Evolutionary conservation across 2,888 invertebrate genomes (phyloP), one percentile per base, ranked within the genome.

Genomic region (Lasioglossum figueresi): DNA sequence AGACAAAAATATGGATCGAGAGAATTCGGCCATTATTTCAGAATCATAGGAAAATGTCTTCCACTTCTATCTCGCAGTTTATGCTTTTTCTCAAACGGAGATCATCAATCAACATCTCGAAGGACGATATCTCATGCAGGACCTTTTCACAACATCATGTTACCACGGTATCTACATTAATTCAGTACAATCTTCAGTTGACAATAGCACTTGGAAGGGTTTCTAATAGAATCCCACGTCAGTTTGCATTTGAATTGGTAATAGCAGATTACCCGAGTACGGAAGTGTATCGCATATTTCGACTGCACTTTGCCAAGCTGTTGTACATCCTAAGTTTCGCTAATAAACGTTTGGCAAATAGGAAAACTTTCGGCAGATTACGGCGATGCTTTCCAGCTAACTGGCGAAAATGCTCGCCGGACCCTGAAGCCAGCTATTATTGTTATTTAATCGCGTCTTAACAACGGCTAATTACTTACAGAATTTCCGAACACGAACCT

Each of bases 161-260:
- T 31, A 16, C 63, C 23, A 0, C 31, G 59, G 5, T 31, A 14
- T 66, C 19, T 8, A 4, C 34, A 31, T 66, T 23, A 34, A 23
- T 31, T 34, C 34, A 16, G 31, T 31, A 16, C 6, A 31, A 31
- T 63, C 27, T 63, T 31, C 31, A 19, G 66, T 19, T 31, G 19
- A 34, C 66, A 23, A 34, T 66, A 34, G 34, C 10, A 16, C 19
- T 66, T 8, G 66, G 34, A 66, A 16, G 2, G 31, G 63, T 63
- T 63, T 63, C 63, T 31, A 63, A 63, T 31, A 63, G 63, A 63
- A 63, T 31, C 59, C 63, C 2, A 31, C 16, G 66, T 31, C 14
- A 66, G 66, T 34, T 66, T 19, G 34, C 66, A 34, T 66, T 66
- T 66, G 66, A 66, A 66, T 66, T 66, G 66, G 34, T 66, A 66